Conservation (phyloP, 2,797 vertebrate species). For the Ptychobarbus kaznakovi region DNA sequence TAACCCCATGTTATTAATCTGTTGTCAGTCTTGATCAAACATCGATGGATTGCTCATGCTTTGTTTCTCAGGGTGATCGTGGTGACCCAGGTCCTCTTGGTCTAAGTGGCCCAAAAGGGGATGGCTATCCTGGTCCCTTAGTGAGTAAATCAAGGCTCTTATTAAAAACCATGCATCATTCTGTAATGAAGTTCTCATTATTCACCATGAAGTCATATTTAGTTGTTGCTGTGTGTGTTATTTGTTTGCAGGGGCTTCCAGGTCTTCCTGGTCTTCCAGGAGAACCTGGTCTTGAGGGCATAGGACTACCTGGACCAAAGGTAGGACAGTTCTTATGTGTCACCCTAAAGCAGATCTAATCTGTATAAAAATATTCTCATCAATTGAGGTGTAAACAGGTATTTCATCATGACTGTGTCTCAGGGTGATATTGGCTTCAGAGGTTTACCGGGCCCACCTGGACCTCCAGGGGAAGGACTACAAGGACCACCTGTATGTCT, state of each 20-base stretch:
- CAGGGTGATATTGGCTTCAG: slow-evolving; percentile 88
- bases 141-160: slow-evolving; percentile 71
- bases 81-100: slow-evolving; percentile 82
- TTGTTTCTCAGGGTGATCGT: slow-evolving; percentile 80
- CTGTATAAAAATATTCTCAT: not conserved
- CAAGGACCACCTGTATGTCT: slow-evolving; percentile 85
- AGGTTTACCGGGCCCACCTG: slow-evolving; percentile 81
- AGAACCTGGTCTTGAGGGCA: slow-evolving; percentile 83
- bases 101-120: slow-evolving; percentile 87
- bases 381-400: not conserved
- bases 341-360: not conserved
- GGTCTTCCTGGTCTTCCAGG: slow-evolving; percentile 84
- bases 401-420: slow-evolving; percentile 31
- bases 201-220: not conserved
- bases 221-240: not conserved
- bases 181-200: not conserved
- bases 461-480: slow-evolving; percentile 86
- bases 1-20: slow-evolving; percentile 7
- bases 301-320: slow-evolving; percentile 87
- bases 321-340: slow-evolving; percentile 65
- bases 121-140: slow-evolving; percentile 83
- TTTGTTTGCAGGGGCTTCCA: slow-evolving; percentile 79
- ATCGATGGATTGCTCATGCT: not conserved
- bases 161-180: not conserved
- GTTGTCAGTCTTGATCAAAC: not conserved